phyloP scores from a whole-genome alignment of 2,113 vertebrate species.

The Setophaga kirtlandii region DNA sequence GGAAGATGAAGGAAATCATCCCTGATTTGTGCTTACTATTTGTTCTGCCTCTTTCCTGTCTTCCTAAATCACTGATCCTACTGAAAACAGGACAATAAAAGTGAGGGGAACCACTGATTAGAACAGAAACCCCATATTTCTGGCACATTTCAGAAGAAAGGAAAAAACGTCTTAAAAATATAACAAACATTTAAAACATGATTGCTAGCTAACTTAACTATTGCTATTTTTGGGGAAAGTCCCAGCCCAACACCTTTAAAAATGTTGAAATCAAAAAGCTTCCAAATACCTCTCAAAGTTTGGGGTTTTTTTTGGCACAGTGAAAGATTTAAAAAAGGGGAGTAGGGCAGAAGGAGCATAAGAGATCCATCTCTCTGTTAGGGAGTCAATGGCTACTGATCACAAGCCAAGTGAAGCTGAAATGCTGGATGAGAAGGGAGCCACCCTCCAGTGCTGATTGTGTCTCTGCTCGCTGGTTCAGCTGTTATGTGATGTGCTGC shows the following conservation, averaged over 20 bases:
- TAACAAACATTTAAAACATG: conserved; percentile 59
- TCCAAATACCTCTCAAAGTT: conserved; percentile 55
- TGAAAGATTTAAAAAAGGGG: neutral
- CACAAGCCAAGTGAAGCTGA: neutral
- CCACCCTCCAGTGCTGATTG: neutral
- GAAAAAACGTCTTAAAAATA: conserved; percentile 36
- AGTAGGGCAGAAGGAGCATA: neutral
- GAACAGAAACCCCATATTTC: conserved; percentile 15
- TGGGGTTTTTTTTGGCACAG: conserved; percentile 19
- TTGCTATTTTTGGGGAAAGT: conserved; percentile 67
- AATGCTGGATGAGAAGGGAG: neutral
- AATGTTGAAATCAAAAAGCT: conserved; percentile 41
- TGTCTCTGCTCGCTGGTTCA: neutral
- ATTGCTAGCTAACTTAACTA: conserved; percentile 57
- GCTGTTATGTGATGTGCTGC: neutral
- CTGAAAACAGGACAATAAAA: neutral
- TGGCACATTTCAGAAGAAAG: conserved; percentile 34
- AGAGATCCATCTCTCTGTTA: conserved; percentile 1
- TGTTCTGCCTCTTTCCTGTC: neutral
- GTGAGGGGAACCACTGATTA: neutral
- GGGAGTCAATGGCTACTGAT: neutral
- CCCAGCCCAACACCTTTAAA: conserved; percentile 66
- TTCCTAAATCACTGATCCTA: neutral
- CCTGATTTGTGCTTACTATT: neutral
- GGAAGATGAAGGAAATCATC: neutral